Evolutionary conservation across 2,888 invertebrate species (phyloP).

Genomic region (Anagyrus pseudococci): DNA sequence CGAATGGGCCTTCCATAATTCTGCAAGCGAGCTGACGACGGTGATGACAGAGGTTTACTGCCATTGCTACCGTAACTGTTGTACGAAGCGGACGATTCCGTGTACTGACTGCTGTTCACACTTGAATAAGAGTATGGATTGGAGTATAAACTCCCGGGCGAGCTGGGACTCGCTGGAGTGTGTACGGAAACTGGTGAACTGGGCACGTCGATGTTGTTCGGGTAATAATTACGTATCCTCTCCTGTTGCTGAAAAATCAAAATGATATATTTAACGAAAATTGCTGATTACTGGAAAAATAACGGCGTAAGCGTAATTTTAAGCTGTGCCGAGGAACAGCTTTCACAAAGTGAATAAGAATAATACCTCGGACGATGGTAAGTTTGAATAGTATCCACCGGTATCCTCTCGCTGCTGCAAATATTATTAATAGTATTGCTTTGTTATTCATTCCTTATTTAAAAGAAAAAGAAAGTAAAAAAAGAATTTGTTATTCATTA

Average conservation of each 20-base stretch:
- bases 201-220: constrained; percentile 47
- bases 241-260: constrained; percentile 40
- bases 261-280: no score
- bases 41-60: constrained; percentile 41
- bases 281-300: background rate
- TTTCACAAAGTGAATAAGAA: no score
- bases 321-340: no score
- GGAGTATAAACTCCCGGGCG: constrained; percentile 53
- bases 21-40: constrained; percentile 45
- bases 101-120: constrained; percentile 45
- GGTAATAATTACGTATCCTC: constrained; percentile 22
- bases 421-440: no score
- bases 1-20: constrained; percentile 55
- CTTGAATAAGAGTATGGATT: constrained; percentile 51
- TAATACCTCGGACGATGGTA: no score
- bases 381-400: no score
- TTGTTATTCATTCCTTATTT: no score
- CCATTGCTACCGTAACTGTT: no score
- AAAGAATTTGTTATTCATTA: no score
- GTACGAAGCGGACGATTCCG: constrained; percentile 45
- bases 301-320: background rate
- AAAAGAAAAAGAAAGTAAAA: no score
- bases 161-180: constrained; percentile 54
- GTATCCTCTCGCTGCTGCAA: no score
- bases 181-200: constrained; percentile 52